These are phyloP conservation scores for Heterocephalus glaber DNA, from an alignment of 2,113 vertebrate species.

Conservation along the genomic window DNA sequence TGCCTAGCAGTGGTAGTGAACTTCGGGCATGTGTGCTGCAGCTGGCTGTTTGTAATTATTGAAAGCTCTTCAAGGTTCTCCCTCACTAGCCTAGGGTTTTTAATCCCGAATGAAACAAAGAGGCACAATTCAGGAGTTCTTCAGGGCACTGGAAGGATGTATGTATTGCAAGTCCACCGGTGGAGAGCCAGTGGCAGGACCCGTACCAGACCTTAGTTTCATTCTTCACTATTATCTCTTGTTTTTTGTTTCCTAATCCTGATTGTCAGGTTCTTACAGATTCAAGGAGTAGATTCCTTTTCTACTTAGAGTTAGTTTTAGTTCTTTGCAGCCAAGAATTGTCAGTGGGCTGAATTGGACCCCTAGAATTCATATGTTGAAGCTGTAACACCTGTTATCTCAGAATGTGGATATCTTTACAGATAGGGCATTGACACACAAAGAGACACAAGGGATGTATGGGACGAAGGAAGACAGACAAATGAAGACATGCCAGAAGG, in stretches of 20 bases:
- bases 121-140: not conserved
- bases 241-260: not conserved
- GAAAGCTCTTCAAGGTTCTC: not conserved
- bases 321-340: not conserved
- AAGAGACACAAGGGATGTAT: not conserved
- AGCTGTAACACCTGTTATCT: not conserved
- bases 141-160: not conserved
- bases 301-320: not conserved
- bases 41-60: not conserved
- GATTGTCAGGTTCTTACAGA: slow-evolving; percentile 31
- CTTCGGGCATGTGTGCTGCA: not conserved
- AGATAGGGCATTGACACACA: not conserved
- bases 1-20: not conserved
- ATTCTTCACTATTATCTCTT: not conserved
- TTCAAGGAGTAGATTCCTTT: not conserved
- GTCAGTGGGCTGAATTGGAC: not conserved
- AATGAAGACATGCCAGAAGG: not conserved
- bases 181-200: not conserved
- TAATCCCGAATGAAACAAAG: not conserved
- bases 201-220: not conserved
- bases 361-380: not conserved
- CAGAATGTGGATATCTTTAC: not conserved
- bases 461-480: not conserved
- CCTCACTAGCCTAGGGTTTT: not conserved
- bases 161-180: not conserved